Conservation (phyloP, 2,113 vertebrate species). For the Cheirogaleus medius region DNA sequence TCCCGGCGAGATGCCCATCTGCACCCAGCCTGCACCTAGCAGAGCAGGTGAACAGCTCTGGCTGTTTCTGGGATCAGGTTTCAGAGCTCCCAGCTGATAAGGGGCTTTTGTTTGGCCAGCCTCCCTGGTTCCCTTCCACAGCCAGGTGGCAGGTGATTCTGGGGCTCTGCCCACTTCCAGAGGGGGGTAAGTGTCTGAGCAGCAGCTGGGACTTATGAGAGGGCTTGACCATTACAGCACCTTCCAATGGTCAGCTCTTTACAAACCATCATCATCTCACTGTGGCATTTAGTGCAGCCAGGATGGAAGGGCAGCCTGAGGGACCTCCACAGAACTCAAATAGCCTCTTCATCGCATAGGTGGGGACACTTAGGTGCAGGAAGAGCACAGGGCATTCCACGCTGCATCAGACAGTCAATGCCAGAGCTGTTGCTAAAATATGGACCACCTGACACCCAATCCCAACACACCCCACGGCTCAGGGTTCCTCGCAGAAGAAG, state of each 20-base stretch:
- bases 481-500: not conserved
- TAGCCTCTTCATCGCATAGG: not conserved
- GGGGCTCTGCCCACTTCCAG: not conserved
- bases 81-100: slow-evolving; percentile 46
- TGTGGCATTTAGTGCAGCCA: not conserved
- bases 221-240: fast-evolving
- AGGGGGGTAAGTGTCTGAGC: not conserved
- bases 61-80: slow-evolving; percentile 46
- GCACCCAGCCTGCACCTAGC: not conserved
- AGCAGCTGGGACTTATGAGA: not conserved
- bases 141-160: slow-evolving; percentile 48
- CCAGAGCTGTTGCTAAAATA: not conserved
- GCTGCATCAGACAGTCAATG: not conserved
- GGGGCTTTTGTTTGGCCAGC: slow-evolving; percentile 48
- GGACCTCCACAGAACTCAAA: not conserved
- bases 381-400: not conserved
- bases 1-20: not conserved
- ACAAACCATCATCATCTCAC: not conserved
- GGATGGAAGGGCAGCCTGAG: not conserved
- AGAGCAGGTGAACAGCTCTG: slow-evolving; percentile 51
- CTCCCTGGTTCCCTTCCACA: not conserved
- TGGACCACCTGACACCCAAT: too few relatives aligned
- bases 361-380: not conserved
- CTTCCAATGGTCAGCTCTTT: not conserved
- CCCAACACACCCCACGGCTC: not conserved